These are phyloP conservation scores for Tetraodon nigroviridis DNA, from an alignment of 2,113 vertebrate species.

Conservation along the genomic window DNA sequence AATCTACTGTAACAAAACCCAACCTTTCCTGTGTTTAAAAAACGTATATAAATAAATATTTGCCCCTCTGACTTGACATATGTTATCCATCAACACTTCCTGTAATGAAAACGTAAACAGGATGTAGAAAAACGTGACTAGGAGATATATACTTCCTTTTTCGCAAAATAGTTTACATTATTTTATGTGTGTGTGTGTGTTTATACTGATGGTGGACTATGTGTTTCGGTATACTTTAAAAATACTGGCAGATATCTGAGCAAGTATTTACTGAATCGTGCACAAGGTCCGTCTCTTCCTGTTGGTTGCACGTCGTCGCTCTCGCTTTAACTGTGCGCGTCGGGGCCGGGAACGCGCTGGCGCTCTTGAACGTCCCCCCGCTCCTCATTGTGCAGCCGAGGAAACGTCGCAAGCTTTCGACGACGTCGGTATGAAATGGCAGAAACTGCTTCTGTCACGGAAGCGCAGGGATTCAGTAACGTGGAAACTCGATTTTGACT, in stretches of 20 bases:
- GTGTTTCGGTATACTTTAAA: no score
- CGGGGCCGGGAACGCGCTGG: conserved; percentile 40
- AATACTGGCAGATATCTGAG: not conserved
- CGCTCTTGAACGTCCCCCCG: conserved; percentile 49
- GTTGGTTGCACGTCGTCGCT: conserved; percentile 39
- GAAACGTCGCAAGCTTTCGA: conserved; percentile 62
- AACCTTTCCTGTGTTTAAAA: no score
- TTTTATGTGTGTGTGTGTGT: no score
- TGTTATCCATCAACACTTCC: no score
- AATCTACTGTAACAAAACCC: no score
- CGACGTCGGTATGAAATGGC: conserved; percentile 68
- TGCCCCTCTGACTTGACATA: no score
- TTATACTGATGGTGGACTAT: no score
- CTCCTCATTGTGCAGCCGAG: conserved; percentile 57
- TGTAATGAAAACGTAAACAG: not conserved
- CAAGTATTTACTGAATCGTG: not conserved
- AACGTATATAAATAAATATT: no score
- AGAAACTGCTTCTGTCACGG: conserved; percentile 69
- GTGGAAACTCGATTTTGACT: conserved; percentile 51
- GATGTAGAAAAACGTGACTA: not conserved
- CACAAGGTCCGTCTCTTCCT: not conserved
- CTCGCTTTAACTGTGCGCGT: conserved; percentile 32
- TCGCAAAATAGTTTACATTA: no score
- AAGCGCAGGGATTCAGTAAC: conserved; percentile 61
- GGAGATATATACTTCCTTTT: no score